Evolutionary conservation across 2,113 vertebrate genomes (phyloP), one percentile per base, ranked within the genome.

Genomic region (Sebastes fasciatus): DNA sequence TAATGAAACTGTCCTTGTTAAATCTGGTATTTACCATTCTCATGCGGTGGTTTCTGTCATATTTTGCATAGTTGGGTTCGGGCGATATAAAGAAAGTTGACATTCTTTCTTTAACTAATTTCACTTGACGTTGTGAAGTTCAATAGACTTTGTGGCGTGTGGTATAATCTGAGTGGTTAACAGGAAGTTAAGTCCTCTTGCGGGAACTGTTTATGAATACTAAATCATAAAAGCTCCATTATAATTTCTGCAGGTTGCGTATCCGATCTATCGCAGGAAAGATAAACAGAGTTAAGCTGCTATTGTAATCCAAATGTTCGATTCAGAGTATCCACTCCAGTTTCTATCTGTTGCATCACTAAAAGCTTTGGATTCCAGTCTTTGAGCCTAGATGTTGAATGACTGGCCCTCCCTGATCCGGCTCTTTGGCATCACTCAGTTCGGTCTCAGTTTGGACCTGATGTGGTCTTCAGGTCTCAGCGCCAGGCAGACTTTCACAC

Each of bases 1-100:
- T 83, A 72, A 91, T 91, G 70, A 91, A 93, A 86, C 84, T 86
- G 81, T 83, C 79, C 79, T 90, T 64, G 86, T 91, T 79, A 93
- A 91, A 87, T 84, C 77, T 58, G 61, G 57, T 49, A 58, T 88
- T 90, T 83, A 71, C 61, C 71, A 14, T 43, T 67, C 75, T 84
- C 76, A 4, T 23, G 57, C 55, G 75, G 67, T 67, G 51, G 46
- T 76, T 57, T 49, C 76, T 55, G 77, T 74, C 79, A 23, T 60
- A 62, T 74, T 84, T 80, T 71, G 17, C 19, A 8, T 49, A 2
- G 52, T 68, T 51, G 7, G 51, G 13, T 86, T 63, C 21, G 23
- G n/a, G 42, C 43, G 76, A 19, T 43, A 21, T 52, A 75, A 88
- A 79, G 71, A 80, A 57, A 84, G 16, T 82, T 60, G 67, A n/a